Base-by-base conservation (phyloP, 2,797 vertebrate genomes). In the Furcifer pardalis region DNA sequence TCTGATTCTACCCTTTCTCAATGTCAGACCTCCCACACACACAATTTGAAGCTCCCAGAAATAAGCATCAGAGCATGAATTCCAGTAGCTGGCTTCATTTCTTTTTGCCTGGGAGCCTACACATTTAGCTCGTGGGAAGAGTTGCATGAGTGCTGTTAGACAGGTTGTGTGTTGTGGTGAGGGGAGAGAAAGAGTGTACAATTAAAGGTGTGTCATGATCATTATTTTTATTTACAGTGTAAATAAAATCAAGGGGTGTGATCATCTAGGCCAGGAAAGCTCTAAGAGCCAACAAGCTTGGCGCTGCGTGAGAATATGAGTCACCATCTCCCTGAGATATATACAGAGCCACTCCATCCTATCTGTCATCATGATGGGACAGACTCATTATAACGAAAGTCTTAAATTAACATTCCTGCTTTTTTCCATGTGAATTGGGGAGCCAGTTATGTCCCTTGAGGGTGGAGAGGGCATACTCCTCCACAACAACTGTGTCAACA, bases 151-250 rank as follows among this genome's bases (percentile, higher is more conserved):
- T 59, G 69, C 76, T 74, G 76, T 89, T 91, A 91, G 91, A 91
- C 91, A 91, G 90, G 92, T 91, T 71, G n/a, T 32, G 87, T 89
- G 85, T 85, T 92, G 72, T 19, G n/a, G 17, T 30, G 49, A 13
- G 17, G 46, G 46, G 44, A 74, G 69, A 74, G 27, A 49, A 13
- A 17, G 75, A 77, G 46, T 27, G 62, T 6, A 86, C 89, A 92
- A 92, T 94, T 94, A 94, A 90, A 88, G 83, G n/a, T 65, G 65
- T 87, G 88, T 86, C 17, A 73, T 73, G 62, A 40, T 63, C 30
- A 56, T 80, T 87, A 74, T 66, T 80, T 93, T 93, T 92, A 90
- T 94, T 93, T 92, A 92, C 87, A 86, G 32, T 42, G 80, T 52
- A 78, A n/a, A 65, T 78, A 88, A 82, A 86, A 86, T 90, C 89